phyloP scores from a whole-genome alignment of 1,140 invertebrate genomes.

The Penaeus indicus region DNA sequence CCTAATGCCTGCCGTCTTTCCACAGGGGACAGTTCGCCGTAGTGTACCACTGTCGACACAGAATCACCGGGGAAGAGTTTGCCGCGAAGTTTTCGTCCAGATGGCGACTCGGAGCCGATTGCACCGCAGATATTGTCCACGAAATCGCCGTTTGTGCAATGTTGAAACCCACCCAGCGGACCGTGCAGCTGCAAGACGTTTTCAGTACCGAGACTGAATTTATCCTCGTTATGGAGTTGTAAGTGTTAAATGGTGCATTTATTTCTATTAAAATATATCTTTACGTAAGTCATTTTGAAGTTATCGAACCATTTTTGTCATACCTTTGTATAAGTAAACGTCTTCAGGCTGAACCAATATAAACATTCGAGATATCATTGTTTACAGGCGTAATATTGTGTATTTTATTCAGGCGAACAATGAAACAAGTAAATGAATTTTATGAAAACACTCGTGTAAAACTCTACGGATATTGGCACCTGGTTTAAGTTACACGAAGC shows the following conservation, averaged over 20 bases:
- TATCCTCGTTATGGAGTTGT: conserved; percentile 83
- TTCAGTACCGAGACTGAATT: conserved; percentile 80
- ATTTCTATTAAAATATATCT: too few species aligned
- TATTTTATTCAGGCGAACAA: too few species aligned
- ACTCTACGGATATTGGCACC: too few species aligned
- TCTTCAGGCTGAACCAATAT: too few species aligned
- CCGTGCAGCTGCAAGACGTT: conserved; percentile 80
- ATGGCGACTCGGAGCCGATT: conserved; percentile 76
- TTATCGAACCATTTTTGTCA: too few species aligned
- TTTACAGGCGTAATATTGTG: too few species aligned
- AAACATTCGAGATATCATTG: too few species aligned
- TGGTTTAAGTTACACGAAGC: too few species aligned
- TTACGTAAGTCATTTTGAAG: too few species aligned
- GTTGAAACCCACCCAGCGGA: conserved; percentile 76
- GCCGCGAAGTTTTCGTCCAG: conserved; percentile 84
- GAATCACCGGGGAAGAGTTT: conserved; percentile 76
- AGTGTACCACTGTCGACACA: conserved; percentile 78
- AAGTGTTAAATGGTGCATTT: conserved; percentile 70
- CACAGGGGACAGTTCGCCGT: conserved; percentile 83
- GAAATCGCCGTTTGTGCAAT: conserved; percentile 80
- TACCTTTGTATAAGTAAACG: too few species aligned
- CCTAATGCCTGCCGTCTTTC: conserved; percentile 66
- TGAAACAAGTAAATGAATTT: too few species aligned
- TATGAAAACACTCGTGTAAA: too few species aligned
- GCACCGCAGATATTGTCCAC: conserved; percentile 77